Evolutionary conservation across 2,888 invertebrate species (phyloP).

Genomic region (Meiosimyza platycephala): DNA sequence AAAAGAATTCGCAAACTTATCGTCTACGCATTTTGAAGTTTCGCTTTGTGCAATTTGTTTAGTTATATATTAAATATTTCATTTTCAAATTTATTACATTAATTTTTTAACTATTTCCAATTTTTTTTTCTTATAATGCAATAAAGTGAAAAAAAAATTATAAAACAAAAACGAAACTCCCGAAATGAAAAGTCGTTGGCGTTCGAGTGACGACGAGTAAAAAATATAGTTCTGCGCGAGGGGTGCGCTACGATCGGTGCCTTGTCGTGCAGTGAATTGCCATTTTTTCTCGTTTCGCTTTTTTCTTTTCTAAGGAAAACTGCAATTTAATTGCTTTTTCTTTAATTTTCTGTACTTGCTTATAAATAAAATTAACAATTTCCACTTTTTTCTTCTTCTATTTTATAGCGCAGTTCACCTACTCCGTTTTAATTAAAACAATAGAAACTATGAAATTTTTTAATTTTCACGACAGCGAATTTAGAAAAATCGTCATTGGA

Average conservation of each 20-base stretch:
- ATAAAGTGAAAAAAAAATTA: too few relatives aligned
- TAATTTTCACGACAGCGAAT: constrained; percentile 27
- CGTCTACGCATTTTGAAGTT: constrained; percentile 10
- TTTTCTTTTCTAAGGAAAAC: not conserved
- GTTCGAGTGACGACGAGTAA: constrained; percentile 5
- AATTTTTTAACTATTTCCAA: not conserved
- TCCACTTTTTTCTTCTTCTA: not conserved
- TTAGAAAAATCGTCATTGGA: constrained; percentile 33
- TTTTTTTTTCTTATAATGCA: not conserved
- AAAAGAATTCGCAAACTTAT: too few relatives aligned
- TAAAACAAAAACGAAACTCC: constrained; percentile 14
- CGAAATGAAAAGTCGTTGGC: constrained; percentile 35
- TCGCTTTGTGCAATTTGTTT: not conserved
- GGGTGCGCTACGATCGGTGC: constrained; percentile 4
- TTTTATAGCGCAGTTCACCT: not conserved
- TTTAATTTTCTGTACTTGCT: constrained; percentile 8
- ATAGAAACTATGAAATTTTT: constrained; percentile 1
- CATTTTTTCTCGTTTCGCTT: constrained; percentile 9
- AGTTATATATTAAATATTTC: too few relatives aligned
- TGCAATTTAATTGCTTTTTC: constrained; percentile 15
- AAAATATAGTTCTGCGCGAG: not conserved
- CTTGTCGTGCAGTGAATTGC: constrained; percentile 28
- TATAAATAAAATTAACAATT: not conserved
- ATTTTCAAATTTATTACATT: not conserved
- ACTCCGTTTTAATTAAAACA: constrained; percentile 3